A percentile compares a stretch with the other conserved stretches of the same genome.
These are phyloP conservation scores for Brachionus manjavacas DNA, from an alignment of 1,140 invertebrate genomes.

Conservation along the genomic window DNA sequence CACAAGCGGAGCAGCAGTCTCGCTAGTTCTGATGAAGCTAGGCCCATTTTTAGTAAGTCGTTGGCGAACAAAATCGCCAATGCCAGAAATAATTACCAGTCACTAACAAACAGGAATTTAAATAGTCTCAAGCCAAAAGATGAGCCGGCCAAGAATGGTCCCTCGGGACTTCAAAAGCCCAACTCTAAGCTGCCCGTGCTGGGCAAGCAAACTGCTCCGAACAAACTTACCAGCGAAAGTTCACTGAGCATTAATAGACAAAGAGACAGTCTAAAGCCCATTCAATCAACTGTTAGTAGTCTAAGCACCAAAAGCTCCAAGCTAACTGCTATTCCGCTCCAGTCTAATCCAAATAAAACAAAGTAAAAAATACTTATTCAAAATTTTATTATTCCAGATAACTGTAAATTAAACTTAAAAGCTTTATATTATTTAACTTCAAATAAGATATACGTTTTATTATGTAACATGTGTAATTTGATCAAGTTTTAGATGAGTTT, in stretches of 20 bases:
- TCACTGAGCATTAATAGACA: not conserved
- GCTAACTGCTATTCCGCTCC: not conserved
- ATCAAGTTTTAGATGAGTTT: not conserved
- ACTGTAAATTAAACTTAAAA: not conserved
- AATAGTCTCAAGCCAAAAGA: not conserved
- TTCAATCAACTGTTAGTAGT: not conserved
- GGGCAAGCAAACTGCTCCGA: not conserved
- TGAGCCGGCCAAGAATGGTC: not conserved
- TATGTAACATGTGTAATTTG: not conserved
- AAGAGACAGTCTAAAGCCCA: not conserved
- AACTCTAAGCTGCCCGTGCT: not conserved
- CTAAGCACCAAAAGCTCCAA: not conserved
- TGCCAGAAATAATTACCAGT: not conserved
- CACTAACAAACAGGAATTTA: not conserved
- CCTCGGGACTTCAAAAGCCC: not conserved
- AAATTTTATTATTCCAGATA: not conserved
- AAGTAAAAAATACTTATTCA: not conserved
- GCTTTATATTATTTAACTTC: not conserved
- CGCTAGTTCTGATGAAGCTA: not conserved
- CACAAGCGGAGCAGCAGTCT: slow-evolving; percentile 16
- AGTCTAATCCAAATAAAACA: not conserved
- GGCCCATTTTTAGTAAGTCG: slow-evolving; percentile 37
- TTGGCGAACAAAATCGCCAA: slow-evolving; percentile 40
- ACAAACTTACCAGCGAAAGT: not conserved
- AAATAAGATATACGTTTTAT: not conserved